Base-by-base conservation (phyloP, 1,140 invertebrate genomes). In the Littorina saxatilis region DNA sequence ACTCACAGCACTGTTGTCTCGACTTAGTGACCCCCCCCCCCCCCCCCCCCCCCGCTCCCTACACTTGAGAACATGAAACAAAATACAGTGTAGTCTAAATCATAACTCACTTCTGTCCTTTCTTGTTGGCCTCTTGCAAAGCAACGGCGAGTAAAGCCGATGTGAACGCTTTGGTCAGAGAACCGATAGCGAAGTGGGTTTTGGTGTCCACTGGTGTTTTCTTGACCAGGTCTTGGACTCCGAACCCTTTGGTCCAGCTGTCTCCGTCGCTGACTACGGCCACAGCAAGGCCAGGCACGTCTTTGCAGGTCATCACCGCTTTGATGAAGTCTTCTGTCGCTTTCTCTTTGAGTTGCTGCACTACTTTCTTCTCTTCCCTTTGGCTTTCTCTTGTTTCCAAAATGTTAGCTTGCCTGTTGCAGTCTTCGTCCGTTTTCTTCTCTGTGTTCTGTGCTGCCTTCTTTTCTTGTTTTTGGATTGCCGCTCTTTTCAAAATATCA, bases 141-240 rank as follows among this genome's bases (percentile, higher is more conserved):
- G 79, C 40, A 37, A 81, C 82, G 9, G 81, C 82, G 1, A 87
- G 76, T 47, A 85, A 73, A n/a, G 81, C 79, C 29, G 76, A 70
- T 0, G 86, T 87, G 63, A 87, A 85, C 0, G 83, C 73, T 37
- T 87, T 87, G 2, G 77, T 82, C 2, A 87, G n/a, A 0, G 86
- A 87, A 3, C 84, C 84, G 37, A 82, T 82, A 7, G 52, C 70
- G 47, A 87, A 87, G 50, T 80, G 35, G 3, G 83, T 87, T 0
- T 74, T 39, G 5, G 63, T 32, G 39, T 79, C 80, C 3, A 84
- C 84, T 7, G n/a, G 32, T 9, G n/a, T 37, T 23, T 52, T 55
- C 17, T 47, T 72, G 17, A 55, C 52, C n/a, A 84, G 17, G 52
- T 84, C 82, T 32, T 72, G 55, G 52, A 80, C 35, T 20, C 84